phyloP scores from a whole-genome alignment of 2,888 invertebrate species.

The Drosophila greeni region DNA sequence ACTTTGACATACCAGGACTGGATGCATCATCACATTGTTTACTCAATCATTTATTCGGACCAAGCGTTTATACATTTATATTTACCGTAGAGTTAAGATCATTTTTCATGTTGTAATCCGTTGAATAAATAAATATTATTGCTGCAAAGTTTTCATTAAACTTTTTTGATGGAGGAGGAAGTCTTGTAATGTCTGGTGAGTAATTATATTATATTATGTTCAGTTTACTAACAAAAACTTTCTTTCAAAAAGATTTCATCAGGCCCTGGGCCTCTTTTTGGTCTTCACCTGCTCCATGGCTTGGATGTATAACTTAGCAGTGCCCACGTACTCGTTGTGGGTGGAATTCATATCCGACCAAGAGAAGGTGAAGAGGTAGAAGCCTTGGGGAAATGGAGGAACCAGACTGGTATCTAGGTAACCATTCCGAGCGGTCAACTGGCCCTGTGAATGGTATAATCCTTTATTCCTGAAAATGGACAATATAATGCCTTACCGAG shows the following conservation, averaged over 20 bases:
- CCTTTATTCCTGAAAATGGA: too few relatives aligned
- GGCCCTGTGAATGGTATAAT: too few relatives aligned
- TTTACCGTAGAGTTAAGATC: slow-evolving; percentile 33
- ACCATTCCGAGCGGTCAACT: too few relatives aligned
- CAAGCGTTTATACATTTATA: slow-evolving; percentile 27
- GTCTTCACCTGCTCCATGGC: too few relatives aligned
- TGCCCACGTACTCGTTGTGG: not conserved
- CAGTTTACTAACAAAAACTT: not conserved
- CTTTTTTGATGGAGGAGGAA: not conserved
- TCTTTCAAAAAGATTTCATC: not conserved
- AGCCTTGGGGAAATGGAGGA: too few relatives aligned
- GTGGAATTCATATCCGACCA: not conserved
- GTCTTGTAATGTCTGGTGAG: not conserved
- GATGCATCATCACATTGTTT: slow-evolving; percentile 41
- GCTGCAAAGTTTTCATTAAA: slow-evolving; percentile 15
- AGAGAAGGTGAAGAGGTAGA: too few relatives aligned
- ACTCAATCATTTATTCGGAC: slow-evolving; percentile 17
- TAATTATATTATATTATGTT: not conserved
- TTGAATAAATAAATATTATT: slow-evolving; percentile 65
- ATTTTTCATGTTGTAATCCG: slow-evolving; percentile 60
- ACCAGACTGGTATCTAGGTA: too few relatives aligned
- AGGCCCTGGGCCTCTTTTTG: not conserved
- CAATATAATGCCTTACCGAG: too few relatives aligned
- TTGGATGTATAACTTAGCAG: not conserved
- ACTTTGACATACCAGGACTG: slow-evolving; percentile 25